phyloP scores from a whole-genome alignment of 2,888 invertebrate species.

The Campaea margaritaria region DNA sequence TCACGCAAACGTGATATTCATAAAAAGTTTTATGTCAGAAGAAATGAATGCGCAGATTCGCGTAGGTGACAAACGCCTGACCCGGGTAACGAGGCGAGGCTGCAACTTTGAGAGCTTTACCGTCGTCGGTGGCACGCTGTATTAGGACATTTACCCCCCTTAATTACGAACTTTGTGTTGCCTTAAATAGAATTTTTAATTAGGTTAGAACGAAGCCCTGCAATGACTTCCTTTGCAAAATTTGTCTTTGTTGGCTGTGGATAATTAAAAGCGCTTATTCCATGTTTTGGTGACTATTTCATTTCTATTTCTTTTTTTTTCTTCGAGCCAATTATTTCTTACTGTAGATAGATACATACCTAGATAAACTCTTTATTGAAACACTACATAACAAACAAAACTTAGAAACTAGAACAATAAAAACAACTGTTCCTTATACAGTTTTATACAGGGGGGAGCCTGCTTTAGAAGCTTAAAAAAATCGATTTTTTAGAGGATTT shows the following conservation, averaged over 20 bases:
- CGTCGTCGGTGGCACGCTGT: conserved; percentile 42
- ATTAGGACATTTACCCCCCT: conserved; percentile 42
- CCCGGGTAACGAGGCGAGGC: conserved; percentile 25
- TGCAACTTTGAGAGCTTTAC: conserved; percentile 20
- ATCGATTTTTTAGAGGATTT: no score
- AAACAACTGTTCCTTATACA: no score
- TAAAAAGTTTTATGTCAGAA: no score
- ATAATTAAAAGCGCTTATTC: conserved; percentile 23
- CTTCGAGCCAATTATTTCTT: neutral
- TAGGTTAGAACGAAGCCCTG: conserved; percentile 36
- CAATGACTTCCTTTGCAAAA: conserved; percentile 18
- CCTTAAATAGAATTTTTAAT: conserved; percentile 52
- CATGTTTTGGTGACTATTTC: conserved; percentile 9
- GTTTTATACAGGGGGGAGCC: no score
- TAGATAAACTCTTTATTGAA: no score
- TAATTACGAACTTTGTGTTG: conserved; percentile 53
- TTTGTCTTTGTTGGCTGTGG: conserved; percentile 18
- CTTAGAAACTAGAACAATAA: no score
- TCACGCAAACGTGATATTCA: no score
- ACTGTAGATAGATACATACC: no score
- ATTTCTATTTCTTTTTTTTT: conserved; percentile 16
- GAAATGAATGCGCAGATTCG: conserved; percentile 28
- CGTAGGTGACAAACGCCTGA: conserved; percentile 49
- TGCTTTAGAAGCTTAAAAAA: no score
- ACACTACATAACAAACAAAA: no score